Evolutionary conservation across 2,888 invertebrate genomes (phyloP).

Genomic region (Tyria jacobaeae): DNA sequence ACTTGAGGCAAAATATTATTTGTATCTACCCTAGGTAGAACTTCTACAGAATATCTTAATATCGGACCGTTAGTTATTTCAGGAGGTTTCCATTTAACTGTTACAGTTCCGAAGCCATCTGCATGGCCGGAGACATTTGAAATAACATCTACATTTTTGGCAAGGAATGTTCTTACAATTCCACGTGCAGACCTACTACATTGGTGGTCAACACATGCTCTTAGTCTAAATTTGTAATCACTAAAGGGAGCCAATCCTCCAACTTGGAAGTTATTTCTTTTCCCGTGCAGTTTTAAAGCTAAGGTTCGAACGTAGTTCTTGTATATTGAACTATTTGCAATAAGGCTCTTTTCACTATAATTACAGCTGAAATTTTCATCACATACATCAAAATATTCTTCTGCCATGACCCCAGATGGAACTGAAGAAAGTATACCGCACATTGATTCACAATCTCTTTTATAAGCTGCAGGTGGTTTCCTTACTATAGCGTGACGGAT

Average conservation of each 20-base stretch:
- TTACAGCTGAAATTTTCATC: conserved; percentile 60
- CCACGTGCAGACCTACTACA: conserved; percentile 73
- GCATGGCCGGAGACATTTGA: conserved; percentile 55
- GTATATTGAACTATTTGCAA: conserved; percentile 59
- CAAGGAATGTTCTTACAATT: conserved; percentile 67
- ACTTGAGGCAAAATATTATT: conserved; percentile 58
- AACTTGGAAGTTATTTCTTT: conserved; percentile 61
- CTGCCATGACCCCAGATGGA: conserved; percentile 66
- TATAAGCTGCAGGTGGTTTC: conserved; percentile 72
- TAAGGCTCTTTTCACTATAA: conserved; percentile 50
- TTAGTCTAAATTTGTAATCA: conserved; percentile 74
- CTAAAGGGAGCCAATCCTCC: conserved; percentile 72
- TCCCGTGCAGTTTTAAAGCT: conserved; percentile 60
- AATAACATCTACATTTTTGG: conserved; percentile 63
- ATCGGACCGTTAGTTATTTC: conserved; percentile 72
- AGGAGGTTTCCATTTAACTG: conserved; percentile 71
- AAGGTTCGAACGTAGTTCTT: conserved; percentile 63
- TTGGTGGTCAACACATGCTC: conserved; percentile 63
- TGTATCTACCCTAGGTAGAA: conserved; percentile 57
- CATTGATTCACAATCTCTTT: conserved; percentile 71
- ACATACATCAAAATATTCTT: conserved; percentile 75
- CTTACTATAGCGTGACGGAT: conserved; percentile 70
- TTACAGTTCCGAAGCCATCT: conserved; percentile 57
- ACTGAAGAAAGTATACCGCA: conserved; percentile 70
- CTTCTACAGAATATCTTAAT: conserved; percentile 71